Conservation (phyloP, 2,113 vertebrate species). For the Xiphophorus couchianus region DNA sequence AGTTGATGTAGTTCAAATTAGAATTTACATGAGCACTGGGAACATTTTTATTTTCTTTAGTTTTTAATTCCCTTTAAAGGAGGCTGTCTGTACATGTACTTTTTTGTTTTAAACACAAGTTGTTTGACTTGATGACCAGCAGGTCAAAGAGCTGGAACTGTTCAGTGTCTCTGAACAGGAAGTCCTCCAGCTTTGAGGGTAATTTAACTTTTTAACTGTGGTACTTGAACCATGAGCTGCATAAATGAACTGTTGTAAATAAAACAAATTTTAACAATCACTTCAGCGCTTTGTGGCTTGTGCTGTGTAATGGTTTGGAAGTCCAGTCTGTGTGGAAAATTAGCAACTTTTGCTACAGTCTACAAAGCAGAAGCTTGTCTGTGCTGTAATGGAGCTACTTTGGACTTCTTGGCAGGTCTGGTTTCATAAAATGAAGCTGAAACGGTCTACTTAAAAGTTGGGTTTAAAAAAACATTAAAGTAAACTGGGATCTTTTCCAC, state of each 20-base stretch:
- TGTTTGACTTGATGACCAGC: conserved; percentile 2
- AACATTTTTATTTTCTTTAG: background rate
- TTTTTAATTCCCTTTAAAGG: background rate
- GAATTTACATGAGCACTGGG: no score
- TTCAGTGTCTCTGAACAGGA: background rate
- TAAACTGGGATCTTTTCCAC: no score
- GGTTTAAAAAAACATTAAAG: no score
- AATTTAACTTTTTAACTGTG: background rate
- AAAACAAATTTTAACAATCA: background rate
- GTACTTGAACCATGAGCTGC: background rate
- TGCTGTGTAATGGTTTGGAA: no score
- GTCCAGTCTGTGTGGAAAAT: no score
- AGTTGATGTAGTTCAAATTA: background rate
- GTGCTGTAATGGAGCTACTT: no score
- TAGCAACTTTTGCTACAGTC: no score
- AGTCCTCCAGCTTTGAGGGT: background rate
- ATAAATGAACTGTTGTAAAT: background rate
- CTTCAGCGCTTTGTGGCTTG: background rate
- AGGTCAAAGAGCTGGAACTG: conserved; percentile 10
- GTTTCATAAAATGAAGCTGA: no score
- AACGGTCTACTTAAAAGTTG: no score
- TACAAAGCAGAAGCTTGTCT: no score
- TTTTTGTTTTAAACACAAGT: background rate
- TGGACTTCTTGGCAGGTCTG: no score
- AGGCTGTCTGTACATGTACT: no score